Percentiles rank a stretch among this genome's conserved stretches.
These are phyloP conservation scores for Clupea harengus DNA, from an alignment of 2,113 vertebrate genomes.

Conservation along the genomic window DNA sequence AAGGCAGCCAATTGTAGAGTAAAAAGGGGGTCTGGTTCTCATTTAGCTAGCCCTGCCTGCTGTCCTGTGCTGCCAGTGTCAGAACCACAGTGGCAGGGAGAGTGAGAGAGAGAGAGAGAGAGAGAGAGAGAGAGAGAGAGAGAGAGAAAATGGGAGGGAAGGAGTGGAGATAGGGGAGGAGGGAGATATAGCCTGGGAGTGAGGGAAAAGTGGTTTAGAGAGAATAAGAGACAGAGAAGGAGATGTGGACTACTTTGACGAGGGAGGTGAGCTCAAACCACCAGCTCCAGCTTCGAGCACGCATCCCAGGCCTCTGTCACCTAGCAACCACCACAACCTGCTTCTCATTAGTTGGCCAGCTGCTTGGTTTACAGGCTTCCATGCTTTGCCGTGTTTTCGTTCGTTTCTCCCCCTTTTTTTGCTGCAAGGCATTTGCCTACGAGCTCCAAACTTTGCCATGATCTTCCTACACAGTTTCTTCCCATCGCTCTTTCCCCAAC, in stretches of 20 bases:
- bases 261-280: conserved; percentile 59
- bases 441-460: neutral
- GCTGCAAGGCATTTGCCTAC: conserved; percentile 29
- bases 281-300: conserved; percentile 61
- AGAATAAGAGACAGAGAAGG: neutral
- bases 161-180: neutral
- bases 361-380: conserved; percentile 62
- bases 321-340: conserved; percentile 69
- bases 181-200: neutral
- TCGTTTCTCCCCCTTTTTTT: conserved; percentile 55
- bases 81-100: conserved; percentile 62
- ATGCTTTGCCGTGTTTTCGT: conserved; percentile 62
- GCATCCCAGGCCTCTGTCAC: conserved; percentile 68
- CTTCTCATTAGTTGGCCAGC: conserved; percentile 70
- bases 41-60: conserved; percentile 72
- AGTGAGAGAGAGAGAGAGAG: conserved; percentile 24
- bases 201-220: neutral
- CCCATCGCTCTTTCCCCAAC: neutral
- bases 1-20: conserved; percentile 62
- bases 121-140: neutral
- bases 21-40: conserved; percentile 75
- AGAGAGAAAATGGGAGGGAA: neutral
- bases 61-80: conserved; percentile 67
- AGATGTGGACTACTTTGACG: conserved; percentile 22
- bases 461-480: neutral